Evolutionary conservation across 2,113 vertebrate genomes (phyloP), one percentile per base, ranked within the genome.

Genomic region (Hypanus sabinus): DNA sequence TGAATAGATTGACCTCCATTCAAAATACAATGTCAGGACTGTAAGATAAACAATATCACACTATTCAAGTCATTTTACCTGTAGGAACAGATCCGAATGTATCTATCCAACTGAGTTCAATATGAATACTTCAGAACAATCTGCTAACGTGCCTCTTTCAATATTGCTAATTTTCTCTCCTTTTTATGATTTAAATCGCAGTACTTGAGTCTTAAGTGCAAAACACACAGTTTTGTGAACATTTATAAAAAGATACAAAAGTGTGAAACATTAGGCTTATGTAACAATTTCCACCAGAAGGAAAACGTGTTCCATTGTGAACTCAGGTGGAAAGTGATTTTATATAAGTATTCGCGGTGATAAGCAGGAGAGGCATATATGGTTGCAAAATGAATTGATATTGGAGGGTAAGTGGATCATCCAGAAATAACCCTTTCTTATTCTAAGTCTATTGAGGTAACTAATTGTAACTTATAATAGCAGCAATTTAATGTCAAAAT

Each of bases 1-100:
- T 85, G 81, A 85, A 57, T 57, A 57, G 81, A 9, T 85, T 87
- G 83, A 87, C 55, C 83, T 30, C 55, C 18, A 90, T 68, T 90
- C 85, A 90, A 33, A 68, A 65, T 90, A 65, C 62, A 90, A 90
- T 68, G 60, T 24, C 30, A 33, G 85, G 85, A 33, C 83, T 36
- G 85, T 18, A 2, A 68, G 60, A 18, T 90, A 62, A 90, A 62
- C 57, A 73, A 90, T 65, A 65, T 90, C 62, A 90, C 60, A 30
- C 60, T 33, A 33, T 65, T 90, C 85, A 65, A 90, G 85, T 90
- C 38, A 62, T 33, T 68, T 90, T 18, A 33, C 60, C n/a, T 27
- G 6, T 88, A 30, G 60, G 30, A n/a, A 88, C 18, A 88, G 60
- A 88, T 33, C 10, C 83, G 3, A 87, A 24, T 87, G 24, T 55